These are phyloP conservation scores for Apamea anceps DNA, from an alignment of 2,888 invertebrate species.

Conservation along the genomic window DNA sequence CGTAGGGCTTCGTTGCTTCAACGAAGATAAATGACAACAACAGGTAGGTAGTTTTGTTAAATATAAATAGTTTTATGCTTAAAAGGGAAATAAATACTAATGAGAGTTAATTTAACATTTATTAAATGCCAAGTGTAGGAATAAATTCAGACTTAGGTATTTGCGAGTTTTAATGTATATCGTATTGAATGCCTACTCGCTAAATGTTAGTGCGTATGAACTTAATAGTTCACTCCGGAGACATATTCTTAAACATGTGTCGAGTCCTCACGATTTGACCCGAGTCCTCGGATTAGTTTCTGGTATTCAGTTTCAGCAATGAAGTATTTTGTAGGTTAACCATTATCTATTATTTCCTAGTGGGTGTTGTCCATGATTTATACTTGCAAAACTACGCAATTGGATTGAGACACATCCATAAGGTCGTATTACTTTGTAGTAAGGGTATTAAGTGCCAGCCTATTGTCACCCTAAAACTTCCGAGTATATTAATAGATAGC, in stretches of 20 bases:
- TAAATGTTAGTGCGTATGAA: not conserved
- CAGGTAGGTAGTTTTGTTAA: not conserved
- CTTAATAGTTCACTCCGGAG: not conserved
- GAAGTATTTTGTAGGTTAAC: not conserved
- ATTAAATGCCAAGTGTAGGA: not conserved
- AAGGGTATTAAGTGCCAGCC: not conserved
- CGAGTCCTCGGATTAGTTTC: not conserved
- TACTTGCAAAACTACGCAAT: not conserved
- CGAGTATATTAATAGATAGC: not conserved
- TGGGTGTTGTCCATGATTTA: too few species aligned
- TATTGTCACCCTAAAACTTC: not conserved
- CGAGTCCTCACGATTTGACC: not conserved
- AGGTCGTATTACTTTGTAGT: not conserved
- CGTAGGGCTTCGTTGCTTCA: not conserved
- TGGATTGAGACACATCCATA: not conserved
- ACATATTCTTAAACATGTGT: not conserved
- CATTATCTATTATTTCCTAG: not conserved
- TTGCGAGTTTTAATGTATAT: not conserved
- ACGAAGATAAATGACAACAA: not conserved
- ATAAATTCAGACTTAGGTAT: not conserved
- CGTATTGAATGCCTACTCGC: not conserved
- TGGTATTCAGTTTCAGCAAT: not conserved
- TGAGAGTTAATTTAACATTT: not conserved
- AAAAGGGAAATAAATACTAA: not conserved
- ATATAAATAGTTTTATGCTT: not conserved